Evolutionary conservation across 2,113 vertebrate genomes (phyloP).

Genomic region (Macrotis lagotis): DNA sequence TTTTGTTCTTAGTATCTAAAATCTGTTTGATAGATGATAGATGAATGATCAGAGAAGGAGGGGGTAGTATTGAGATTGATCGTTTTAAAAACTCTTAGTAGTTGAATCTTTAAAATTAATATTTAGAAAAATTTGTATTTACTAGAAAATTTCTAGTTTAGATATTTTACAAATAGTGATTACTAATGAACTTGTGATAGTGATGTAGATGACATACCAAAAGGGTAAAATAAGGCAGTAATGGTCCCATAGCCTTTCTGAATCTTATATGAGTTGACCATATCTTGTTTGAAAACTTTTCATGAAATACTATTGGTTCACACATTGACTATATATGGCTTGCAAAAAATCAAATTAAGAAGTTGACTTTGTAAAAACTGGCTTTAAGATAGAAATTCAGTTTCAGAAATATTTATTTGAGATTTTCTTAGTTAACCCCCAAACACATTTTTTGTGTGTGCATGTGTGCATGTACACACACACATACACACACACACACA

Average conservation of each 20-base stretch:
- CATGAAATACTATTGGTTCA: slow-evolving; percentile 34
- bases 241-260: too few relatives aligned
- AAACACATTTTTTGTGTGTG: too few relatives aligned
- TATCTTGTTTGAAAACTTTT: background rate
- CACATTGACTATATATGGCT: background rate
- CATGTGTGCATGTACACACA: too few relatives aligned
- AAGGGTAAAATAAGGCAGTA: too few relatives aligned
- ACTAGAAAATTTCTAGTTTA: background rate
- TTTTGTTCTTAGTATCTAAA: background rate
- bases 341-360: slow-evolving; percentile 26
- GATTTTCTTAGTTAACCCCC: background rate
- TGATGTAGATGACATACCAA: too few relatives aligned
- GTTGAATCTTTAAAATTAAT: too few relatives aligned
- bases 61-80: background rate
- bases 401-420: slow-evolving; percentile 33
- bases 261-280: background rate
- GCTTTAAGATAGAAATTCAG: slow-evolving; percentile 25
- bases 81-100: background rate
- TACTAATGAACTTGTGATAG: too few relatives aligned
- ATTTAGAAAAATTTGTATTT: slow-evolving; percentile 23
- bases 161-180: too few relatives aligned
- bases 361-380: background rate
- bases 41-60: background rate
- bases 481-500: too few relatives aligned
- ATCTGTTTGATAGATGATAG: background rate